Conservation (phyloP, 2,113 vertebrate genomes). For the Carassius carassius region DNA sequence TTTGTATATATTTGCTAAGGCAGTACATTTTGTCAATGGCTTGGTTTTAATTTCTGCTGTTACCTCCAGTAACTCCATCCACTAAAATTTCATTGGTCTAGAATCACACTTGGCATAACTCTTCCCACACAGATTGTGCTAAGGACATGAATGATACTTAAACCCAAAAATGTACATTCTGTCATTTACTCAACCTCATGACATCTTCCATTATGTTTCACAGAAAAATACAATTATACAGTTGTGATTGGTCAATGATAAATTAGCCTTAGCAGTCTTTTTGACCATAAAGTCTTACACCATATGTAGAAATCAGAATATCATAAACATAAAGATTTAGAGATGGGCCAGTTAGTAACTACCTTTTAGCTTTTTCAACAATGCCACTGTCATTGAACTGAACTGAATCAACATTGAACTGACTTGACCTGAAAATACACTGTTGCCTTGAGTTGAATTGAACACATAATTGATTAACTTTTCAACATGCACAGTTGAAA, state of each 20-base stretch:
- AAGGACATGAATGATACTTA: neutral
- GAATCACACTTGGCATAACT: neutral
- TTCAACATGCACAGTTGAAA: neutral
- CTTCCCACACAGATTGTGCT: neutral
- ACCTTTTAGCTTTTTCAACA: neutral
- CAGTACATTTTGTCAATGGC: neutral
- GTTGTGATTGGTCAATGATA: neutral
- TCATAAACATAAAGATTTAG: neutral
- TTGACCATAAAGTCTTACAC: neutral
- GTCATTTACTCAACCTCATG: neutral
- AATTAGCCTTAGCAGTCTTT: neutral
- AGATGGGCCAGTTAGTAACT: neutral
- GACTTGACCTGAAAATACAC: neutral
- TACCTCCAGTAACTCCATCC: neutral
- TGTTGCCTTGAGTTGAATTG: neutral
- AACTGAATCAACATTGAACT: neutral
- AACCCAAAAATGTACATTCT: neutral
- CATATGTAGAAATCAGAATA: neutral
- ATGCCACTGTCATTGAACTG: neutral
- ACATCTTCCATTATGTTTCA: neutral
- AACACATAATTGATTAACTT: neutral
- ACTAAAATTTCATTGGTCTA: neutral
- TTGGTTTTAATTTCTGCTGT: neutral
- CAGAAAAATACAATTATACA: neutral
- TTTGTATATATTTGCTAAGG: neutral